Base-by-base conservation (phyloP, 1,140 invertebrate species). In the Eriocheir sinensis region DNA sequence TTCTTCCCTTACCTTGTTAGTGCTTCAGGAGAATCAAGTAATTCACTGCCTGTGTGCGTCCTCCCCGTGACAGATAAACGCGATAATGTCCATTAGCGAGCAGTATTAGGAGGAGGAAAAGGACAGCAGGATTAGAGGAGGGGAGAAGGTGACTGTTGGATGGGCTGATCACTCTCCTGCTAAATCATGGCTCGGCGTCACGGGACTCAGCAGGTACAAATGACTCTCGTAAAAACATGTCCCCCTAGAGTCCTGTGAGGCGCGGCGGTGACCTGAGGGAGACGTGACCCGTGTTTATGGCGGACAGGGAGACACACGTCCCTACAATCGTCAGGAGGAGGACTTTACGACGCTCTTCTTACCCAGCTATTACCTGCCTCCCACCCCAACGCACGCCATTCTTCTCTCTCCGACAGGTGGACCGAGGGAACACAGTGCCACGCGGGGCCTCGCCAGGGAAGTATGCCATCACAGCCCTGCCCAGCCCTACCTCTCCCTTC, bases 331-430 rank as follows among this genome's bases (percentile, higher is more conserved):
- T 72, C 60, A 72, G 60, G 60, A 72, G 21, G 60, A 72, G n/a
- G 60, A 72, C 60, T 72, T 72, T 72, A 72, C 60, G 60, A 72
- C 60, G 60, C 27, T n/a, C 60, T 72, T 72, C 60, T 72, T 72
- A 72, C 27, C 60, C 60, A n/a, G 60, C 21, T 72, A n/a, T 72
- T 72, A 72, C 60, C 27, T 72, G 60, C 8, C 60, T n/a, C 27
- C n/a, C 60, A 21, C 12, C 27, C 12, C 27, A n/a, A 72, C 60
- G 27, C 60, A n/a, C 27, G 60, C 21, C 21, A 72, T 72, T 72
- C 60, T 72, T 72, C 60, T 1, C 60, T 72, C 60, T 72, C 21
- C 2, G 60, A n/a, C 60, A 72, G 60, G 60, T 21, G 60, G 27
- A n/a, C n/a, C 12, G 60, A 72, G 27, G 60, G 60, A 72, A 8